Conservation (phyloP, 2,888 invertebrate species). For the Diarsia brunnea region DNA sequence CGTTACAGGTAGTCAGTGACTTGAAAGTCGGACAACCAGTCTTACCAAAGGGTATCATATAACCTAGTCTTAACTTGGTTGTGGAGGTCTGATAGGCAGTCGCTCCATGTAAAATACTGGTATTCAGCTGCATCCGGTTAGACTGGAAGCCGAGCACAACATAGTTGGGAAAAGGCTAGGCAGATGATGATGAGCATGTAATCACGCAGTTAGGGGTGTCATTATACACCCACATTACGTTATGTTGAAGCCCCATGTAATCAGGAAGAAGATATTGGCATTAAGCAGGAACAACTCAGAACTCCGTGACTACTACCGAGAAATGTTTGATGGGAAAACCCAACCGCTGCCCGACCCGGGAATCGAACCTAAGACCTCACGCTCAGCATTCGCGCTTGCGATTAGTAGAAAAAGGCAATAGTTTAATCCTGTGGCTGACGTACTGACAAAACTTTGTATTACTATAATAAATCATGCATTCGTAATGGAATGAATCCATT, state of each 20-base stretch:
- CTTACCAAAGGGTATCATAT: no score
- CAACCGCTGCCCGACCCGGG: not conserved
- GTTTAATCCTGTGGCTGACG: not conserved
- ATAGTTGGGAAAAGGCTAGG: no score
- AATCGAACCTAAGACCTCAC: not conserved
- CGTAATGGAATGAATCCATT: not conserved
- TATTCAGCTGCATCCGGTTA: no score
- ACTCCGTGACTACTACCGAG: not conserved
- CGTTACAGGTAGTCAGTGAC: no score
- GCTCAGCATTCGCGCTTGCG: not conserved
- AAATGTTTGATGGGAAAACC: not conserved
- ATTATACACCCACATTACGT: not conserved
- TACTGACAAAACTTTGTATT: not conserved
- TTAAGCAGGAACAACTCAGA: not conserved
- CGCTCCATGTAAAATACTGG: no score
- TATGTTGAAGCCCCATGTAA: not conserved
- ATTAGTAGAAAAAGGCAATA: not conserved
- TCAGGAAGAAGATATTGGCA: not conserved
- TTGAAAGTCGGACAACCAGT: no score
- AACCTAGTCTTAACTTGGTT: no score
- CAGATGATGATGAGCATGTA: not conserved
- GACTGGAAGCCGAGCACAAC: no score
- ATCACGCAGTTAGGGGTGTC: not conserved
- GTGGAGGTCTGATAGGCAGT: no score
- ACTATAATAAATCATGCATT: not conserved